Base-by-base conservation (phyloP, 1,140 invertebrate genomes). In the Penaeus indicus region DNA sequence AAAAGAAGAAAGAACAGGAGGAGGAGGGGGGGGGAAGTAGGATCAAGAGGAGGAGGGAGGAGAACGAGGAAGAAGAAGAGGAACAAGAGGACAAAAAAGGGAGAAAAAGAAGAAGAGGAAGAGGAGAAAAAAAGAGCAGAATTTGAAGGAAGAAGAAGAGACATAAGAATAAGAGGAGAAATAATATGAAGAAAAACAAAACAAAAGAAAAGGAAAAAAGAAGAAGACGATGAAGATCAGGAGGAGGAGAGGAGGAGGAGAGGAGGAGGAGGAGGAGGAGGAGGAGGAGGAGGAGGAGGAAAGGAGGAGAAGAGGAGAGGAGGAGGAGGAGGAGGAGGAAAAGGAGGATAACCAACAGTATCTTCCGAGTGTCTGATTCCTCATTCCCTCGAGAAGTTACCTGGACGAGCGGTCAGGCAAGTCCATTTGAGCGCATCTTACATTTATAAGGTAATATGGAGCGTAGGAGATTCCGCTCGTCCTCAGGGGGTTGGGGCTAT, bases 371-470 rank as follows among this genome's bases (percentile, higher is more conserved):
- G 80, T 84, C 69, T 67, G 61, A 77, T 62, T 61, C 87, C 38
- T 54, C 81, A 38, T 18, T 88, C 87, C 87, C 87, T 84, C 22
- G 87, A 88, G 87, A 84, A 88, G 87, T 84, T 79, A 78, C 80
- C 87, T 78, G 85, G 78, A 62, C 85, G 62, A 86, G 63, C 75
- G 87, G 87, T 88, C 80, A 88, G 87, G 82, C 87, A 64, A 88
- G 87, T 88, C 87, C 87, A 88, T 88, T 88, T 88, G 82, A 88
- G 82, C 87, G 84, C 87, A 88, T 88, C 87, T 84, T 78, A 88
- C 87, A 88, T 88, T 88, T 88, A 88, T 88, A 88, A 83, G 87
- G 87, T 88, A 88, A 88, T 88, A 88, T 88, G 87, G 87, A 75
- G 67, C 67, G 81, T 84, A 77, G 87, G 87, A 82, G 77, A 67